A percentile compares a stretch with the other conserved stretches of the same genome.
Conservation (phyloP, 2,113 vertebrate genomes). For the Oncorhynchus gorbuscha region DNA sequence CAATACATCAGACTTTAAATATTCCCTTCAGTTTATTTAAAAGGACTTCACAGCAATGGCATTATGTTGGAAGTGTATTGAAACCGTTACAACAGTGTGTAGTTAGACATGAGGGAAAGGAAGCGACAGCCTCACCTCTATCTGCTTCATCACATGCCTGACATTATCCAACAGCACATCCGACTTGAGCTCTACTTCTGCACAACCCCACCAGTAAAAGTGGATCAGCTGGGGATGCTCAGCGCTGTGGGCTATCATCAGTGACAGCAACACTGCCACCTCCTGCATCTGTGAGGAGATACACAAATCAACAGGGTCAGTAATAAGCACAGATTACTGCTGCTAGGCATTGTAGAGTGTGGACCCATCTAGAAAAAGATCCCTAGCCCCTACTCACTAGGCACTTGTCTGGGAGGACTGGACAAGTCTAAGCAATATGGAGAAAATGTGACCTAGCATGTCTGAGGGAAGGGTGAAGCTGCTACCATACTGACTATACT, state of each 20-base stretch:
- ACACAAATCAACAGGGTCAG: background rate
- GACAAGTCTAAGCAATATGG: too few relatives aligned
- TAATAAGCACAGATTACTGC: background rate
- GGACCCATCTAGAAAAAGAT: too few relatives aligned
- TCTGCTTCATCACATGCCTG: slow-evolving; percentile 46
- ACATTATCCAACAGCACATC: slow-evolving; percentile 76
- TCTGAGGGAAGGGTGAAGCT: background rate
- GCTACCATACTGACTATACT: too few relatives aligned
- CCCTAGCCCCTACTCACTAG: too few relatives aligned
- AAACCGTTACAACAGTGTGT: background rate
- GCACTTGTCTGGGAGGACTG: too few relatives aligned
- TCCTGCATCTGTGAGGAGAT: slow-evolving; percentile 57
- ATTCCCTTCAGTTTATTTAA: too few relatives aligned
- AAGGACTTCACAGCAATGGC: too few relatives aligned
- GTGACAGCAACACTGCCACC: slow-evolving; percentile 68
- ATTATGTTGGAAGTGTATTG: background rate
- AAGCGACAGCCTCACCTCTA: slow-evolving; percentile 58
- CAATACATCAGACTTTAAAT: too few relatives aligned
- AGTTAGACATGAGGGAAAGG: background rate
- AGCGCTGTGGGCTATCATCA: slow-evolving; percentile 69
- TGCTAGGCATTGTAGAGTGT: too few relatives aligned
- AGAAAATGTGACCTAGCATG: background rate
- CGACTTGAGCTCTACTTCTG: slow-evolving; percentile 51
- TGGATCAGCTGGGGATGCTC: slow-evolving; percentile 70
- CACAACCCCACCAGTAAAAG: rapidly evolving